Conservation (phyloP, 64 coral and sea anemone species). For the Platygyra sinensis region DNA sequence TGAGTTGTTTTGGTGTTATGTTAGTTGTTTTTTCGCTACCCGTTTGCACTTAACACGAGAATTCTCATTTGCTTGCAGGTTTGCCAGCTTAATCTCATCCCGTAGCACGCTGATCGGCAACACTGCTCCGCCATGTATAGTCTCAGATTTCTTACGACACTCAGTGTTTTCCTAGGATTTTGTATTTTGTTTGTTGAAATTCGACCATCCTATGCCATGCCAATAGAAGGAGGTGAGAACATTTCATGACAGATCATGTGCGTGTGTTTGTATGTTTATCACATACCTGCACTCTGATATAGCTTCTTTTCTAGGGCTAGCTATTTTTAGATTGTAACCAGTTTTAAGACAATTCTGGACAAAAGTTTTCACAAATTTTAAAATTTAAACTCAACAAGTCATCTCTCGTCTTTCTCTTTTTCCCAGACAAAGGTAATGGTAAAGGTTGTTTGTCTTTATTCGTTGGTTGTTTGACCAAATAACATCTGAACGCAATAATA, state of each 20-base stretch:
- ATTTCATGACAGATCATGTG: background rate
- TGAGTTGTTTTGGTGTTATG: background rate
- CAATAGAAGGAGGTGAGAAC: constrained; percentile 33
- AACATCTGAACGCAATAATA: no score
- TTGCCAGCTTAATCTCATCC: background rate
- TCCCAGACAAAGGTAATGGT: no score
- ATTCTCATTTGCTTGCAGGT: constrained; percentile 14
- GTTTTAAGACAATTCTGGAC: no score
- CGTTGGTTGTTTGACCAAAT: background rate
- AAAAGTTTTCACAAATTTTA: no score
- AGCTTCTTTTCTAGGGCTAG: background rate
- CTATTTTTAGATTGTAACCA: background rate
- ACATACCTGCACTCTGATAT: background rate
- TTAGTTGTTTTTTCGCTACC: background rate
- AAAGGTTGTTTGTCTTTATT: no score
- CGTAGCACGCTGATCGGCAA: background rate
- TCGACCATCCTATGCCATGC: constrained; percentile 29
- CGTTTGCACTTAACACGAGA: no score
- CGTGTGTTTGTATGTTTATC: background rate
- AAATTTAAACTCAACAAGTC: no score
- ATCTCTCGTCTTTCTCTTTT: no score
- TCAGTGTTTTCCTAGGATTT: constrained; percentile 9
- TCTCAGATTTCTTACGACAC: background rate
- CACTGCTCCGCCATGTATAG: background rate
- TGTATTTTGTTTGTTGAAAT: background rate